Evolutionary conservation across 2,113 vertebrate genomes (phyloP).

Genomic region (Sinocyclocheilus anshuiensis): DNA sequence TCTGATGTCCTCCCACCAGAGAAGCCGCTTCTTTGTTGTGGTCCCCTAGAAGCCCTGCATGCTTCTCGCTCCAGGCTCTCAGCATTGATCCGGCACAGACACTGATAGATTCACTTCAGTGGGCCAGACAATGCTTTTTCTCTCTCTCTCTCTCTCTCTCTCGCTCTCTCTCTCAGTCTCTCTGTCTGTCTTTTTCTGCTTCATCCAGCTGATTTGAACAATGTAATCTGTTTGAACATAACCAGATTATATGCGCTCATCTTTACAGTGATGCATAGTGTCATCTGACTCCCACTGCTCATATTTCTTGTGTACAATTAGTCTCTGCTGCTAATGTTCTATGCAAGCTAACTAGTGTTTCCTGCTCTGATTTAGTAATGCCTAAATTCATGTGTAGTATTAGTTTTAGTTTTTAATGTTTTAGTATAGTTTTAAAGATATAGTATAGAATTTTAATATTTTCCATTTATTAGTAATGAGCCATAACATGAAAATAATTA

Average conservation of each 20-base stretch:
- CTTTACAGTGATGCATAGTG: slow-evolving; percentile 28
- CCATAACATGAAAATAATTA: neutral
- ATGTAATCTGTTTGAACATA: slow-evolving; percentile 20
- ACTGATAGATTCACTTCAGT: slow-evolving; percentile 72
- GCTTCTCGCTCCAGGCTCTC: slow-evolving; percentile 71
- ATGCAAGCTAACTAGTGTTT: neutral
- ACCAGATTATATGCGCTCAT: slow-evolving; percentile 17
- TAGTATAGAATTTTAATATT: neutral
- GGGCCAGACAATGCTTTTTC: slow-evolving; percentile 37
- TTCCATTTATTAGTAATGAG: neutral
- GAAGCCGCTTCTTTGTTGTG: slow-evolving; percentile 76
- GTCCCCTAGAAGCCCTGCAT: slow-evolving; percentile 71
- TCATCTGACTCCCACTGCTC: slow-evolving; percentile 19
- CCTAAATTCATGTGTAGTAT: neutral
- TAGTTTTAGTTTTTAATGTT: neutral
- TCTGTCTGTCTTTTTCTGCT: neutral
- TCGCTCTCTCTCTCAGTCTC: neutral
- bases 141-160: neutral
- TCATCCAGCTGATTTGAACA: slow-evolving; percentile 14
- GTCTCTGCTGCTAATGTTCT: slow-evolving; percentile 20
- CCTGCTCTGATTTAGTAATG: neutral
- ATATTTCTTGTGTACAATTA: slow-evolving; percentile 31
- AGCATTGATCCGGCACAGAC: slow-evolving; percentile 74
- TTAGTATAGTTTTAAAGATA: neutral
- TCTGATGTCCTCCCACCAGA: slow-evolving; percentile 80